phyloP scores from a whole-genome alignment of 2,113 vertebrate genomes.

The Hippotragus niger region DNA sequence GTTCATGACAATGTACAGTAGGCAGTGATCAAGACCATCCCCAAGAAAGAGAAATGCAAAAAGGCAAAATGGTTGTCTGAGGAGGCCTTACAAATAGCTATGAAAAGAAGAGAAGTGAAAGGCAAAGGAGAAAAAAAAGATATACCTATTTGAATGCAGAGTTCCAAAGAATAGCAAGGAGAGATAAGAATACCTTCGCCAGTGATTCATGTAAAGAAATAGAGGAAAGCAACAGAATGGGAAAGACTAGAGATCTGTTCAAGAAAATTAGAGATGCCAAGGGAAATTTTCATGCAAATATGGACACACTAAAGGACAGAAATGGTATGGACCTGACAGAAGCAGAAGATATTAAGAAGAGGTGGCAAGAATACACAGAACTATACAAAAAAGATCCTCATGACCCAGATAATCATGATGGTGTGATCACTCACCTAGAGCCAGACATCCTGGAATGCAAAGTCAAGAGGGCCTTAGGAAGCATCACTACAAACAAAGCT shows the following conservation, averaged over 20 bases:
- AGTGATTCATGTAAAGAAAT: neutral
- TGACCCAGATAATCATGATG: neutral
- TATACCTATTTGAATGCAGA: neutral
- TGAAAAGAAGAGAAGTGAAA: neutral
- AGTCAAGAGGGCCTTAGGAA: neutral
- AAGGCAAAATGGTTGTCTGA: neutral
- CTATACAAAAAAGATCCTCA: neutral
- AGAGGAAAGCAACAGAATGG: neutral
- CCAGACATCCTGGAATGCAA: neutral
- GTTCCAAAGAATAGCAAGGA: neutral
- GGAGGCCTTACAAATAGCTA: neutral
- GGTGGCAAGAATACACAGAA: neutral
- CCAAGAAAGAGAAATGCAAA: neutral
- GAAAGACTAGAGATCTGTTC: neutral
- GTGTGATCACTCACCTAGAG: neutral
- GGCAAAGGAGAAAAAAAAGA: neutral
- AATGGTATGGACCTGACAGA: neutral
- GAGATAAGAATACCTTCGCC: neutral
- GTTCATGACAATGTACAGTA: neutral
- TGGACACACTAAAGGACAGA: neutral
- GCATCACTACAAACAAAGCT: neutral
- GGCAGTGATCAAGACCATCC: neutral
- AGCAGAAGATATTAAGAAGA: neutral
- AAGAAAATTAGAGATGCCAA: neutral
- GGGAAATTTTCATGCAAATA: neutral